phyloP scores from a whole-genome alignment of 2,113 vertebrate genomes.

The Dasyurus viverrinus region DNA sequence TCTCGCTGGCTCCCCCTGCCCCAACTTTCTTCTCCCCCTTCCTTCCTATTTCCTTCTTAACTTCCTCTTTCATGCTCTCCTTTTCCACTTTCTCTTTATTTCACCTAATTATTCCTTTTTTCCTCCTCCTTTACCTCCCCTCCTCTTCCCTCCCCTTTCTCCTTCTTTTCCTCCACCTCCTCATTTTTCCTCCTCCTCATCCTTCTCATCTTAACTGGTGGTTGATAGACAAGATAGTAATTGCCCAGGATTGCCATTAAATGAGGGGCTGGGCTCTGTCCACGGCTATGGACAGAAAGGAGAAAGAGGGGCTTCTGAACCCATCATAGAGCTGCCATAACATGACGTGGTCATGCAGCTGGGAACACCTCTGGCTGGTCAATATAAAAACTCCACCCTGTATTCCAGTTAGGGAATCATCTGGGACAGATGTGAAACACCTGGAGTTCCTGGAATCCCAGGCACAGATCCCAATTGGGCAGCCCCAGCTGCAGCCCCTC shows the following conservation, averaged over 20 bases:
- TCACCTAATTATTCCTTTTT: too few species aligned
- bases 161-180: too few species aligned
- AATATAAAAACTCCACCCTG: not conserved
- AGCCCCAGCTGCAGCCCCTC: constrained; percentile 2
- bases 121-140: too few species aligned
- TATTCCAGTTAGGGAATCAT: not conserved
- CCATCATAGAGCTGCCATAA: not conserved
- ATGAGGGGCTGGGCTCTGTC: not conserved
- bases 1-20: too few species aligned
- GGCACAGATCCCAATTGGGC: not conserved
- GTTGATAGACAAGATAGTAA: not conserved
- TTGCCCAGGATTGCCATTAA: not conserved
- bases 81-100: not conserved
- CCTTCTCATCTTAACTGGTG: not conserved
- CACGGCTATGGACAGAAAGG: not conserved
- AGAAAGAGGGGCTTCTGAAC: not conserved
- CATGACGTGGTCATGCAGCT: not conserved
- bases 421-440: constrained; percentile 11
- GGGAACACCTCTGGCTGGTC: not conserved
- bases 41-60: not conserved
- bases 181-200: not conserved
- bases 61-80: not conserved
- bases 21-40: not conserved
- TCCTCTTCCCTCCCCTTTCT: too few species aligned
- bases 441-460: constrained; percentile 11